Evolutionary conservation across 2,888 invertebrate genomes (phyloP), one percentile per base, ranked within the genome.

Genomic region (Hoplodrina ambigua): DNA sequence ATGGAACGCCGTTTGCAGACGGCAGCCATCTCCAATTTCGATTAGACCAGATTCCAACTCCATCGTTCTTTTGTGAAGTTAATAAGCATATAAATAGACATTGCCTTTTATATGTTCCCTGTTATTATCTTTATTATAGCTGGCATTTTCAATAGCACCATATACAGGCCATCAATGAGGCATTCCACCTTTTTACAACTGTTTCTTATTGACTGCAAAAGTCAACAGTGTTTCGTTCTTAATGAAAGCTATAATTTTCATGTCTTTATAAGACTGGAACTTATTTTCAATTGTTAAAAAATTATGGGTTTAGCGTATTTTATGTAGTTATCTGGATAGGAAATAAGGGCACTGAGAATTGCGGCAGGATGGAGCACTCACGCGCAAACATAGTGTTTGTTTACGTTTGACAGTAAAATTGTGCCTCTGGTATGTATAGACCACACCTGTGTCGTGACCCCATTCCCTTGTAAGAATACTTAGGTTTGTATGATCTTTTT

Each of bases 351-450:
- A 73, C 77, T 81, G 73, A 54, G 75, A 59, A 72, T 78, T 80
- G 75, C 20, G 78, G 72, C 81, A 85, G 84, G 83, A 85, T 84
- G 83, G 85, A 85, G 86, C 85, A 85, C 82, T 87, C 81, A 85
- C 78, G 72, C 60, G 57, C 66, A 7, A 71, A 80, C 80, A 78
- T 75, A 80, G 78, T 67, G 83, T 84, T 85, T 84, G 82, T 84
- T 84, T 85, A 82, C 72, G 60, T 81, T 81, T 86, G 86, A 89
- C 90, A 88, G 82, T 72, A 72, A 89, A 90, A 89, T 90, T 89
- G 81, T 79, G 81, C 60, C 69, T 72, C 56, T 46, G 19, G 64
- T 46, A 55, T 44, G 44, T 52, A n/a, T 49, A 41, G 50, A 54
- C 30, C 15, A 19, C 64, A 64, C 37, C 52, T 25, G 46, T 13